Evolutionary conservation across 2,888 invertebrate genomes (phyloP), one percentile per base, ranked within the genome.

Genomic region (Lasioglossum marginatum): DNA sequence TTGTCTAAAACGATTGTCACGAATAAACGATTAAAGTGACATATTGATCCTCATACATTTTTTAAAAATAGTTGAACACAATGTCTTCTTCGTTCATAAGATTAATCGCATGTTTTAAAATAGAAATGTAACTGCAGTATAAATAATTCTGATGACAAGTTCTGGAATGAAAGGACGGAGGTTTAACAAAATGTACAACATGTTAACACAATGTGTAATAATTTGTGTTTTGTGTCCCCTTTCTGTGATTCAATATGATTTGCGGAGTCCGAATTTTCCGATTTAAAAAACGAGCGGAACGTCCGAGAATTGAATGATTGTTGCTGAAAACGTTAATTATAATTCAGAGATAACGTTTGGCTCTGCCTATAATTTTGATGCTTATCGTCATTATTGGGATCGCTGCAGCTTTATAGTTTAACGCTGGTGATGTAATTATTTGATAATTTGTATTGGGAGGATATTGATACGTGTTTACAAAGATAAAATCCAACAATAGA

Each of bases 341-440:
- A 37, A 68, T 68, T 23, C 23, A 19, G 66, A 37, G 23, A 68
- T 68, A 68, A 68, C 34, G 19, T 23, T 37, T 4, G 66, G 4
- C 4, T 23, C 1, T n/a, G 10, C 34, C 66, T 68, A 68, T 68
- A 68, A 68, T 68, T 68, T 37, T 12, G 34, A 68, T 34, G 23
- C 66, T 68, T 68, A 37, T 68, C 23, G 34, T 23, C 12, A 66
- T 37, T 10, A 68, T 68, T 3, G 66, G 10, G 34, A 19, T 68
- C 66, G 66, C 37, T 10, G 10, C 23, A 23, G 66, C 34, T 68
- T 68, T 68, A 68, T 23, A 68, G 66, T 68, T 68, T 37, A 68
- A 68, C 23, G 66, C 66, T 10, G 31, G 34, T 23, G 34, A 68
- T 68, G 34, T 68, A 68, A 68, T 68, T 37, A 68, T 34, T 68